Conservation (phyloP, 2,797 vertebrate genomes). For the Fundulus diaphanus region DNA sequence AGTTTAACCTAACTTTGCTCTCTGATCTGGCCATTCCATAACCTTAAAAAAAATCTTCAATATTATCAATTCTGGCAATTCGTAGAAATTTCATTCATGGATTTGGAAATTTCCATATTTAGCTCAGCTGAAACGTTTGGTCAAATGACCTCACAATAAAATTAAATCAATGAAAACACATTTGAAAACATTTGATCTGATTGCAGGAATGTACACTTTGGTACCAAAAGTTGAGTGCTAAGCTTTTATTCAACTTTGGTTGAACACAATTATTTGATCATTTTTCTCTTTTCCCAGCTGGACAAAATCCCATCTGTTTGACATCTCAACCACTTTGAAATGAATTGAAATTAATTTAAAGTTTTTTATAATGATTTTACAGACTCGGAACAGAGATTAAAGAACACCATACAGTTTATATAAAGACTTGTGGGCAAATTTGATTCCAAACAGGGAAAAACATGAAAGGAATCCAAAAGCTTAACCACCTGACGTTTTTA, state of each 20-base stretch:
- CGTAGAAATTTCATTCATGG: neutral
- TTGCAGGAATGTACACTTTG: neutral
- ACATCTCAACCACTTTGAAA: neutral
- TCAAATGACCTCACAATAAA: neutral
- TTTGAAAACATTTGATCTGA: neutral
- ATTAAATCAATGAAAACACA: neutral
- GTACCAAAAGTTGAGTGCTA: neutral
- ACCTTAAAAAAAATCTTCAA: no score
- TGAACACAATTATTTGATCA: neutral
- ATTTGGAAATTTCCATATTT: neutral
- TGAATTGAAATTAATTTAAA: neutral
- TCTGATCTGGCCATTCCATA: neutral
- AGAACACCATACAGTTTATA: neutral
- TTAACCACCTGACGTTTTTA: neutral
- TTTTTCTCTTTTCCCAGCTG: neutral
- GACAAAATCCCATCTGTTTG: neutral
- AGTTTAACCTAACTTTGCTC: neutral
- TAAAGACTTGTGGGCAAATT: neutral
- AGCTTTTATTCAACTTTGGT: neutral
- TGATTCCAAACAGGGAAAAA: neutral
- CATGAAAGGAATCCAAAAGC: neutral
- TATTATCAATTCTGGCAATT: neutral
- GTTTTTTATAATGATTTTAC: neutral
- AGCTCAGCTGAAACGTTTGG: neutral
- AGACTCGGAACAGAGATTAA: neutral